These are phyloP conservation scores for Lordiphosa stackelbergi DNA, from an alignment of 1,140 invertebrate species.

Conservation along the genomic window DNA sequence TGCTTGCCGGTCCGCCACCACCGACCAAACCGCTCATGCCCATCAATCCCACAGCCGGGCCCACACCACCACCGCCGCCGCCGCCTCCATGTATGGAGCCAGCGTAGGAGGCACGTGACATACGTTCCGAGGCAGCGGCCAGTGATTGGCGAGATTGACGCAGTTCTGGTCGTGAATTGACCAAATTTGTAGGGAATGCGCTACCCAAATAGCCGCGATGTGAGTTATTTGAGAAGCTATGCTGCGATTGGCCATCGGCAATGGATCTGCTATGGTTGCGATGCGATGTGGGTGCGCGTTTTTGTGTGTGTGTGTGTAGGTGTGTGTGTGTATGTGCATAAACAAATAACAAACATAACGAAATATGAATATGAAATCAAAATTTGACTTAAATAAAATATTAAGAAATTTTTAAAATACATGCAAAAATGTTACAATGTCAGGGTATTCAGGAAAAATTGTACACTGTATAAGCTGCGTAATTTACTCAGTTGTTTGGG, in stretches of 20 bases:
- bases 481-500: too few relatives aligned
- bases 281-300: background rate
- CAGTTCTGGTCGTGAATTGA: slow-evolving; percentile 88
- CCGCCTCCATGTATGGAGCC: slow-evolving; percentile 79
- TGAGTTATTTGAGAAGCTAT: slow-evolving; percentile 89
- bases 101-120: slow-evolving; percentile 84
- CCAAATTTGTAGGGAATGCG: slow-evolving; percentile 85
- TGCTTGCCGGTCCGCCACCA: slow-evolving; percentile 73
- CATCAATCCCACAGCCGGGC: slow-evolving; percentile 45
- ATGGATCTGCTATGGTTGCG: slow-evolving; percentile 79
- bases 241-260: slow-evolving; percentile 90
- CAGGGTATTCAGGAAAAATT: too few relatives aligned
- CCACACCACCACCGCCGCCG: slow-evolving; percentile 75
- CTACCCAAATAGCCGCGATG: slow-evolving; percentile 83
- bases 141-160: slow-evolving; percentile 89
- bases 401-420: slow-evolving; percentile 26
- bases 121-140: slow-evolving; percentile 86
- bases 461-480: too few relatives aligned
- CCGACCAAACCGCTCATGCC: slow-evolving; percentile 63
- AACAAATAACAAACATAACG: slow-evolving; percentile 51
- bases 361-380: slow-evolving; percentile 35
- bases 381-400: slow-evolving; percentile 24
- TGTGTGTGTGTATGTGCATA: slow-evolving; percentile 22
- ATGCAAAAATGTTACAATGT: slow-evolving; percentile 15
- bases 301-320: slow-evolving; percentile 8